Conservation (phyloP, 2,888 invertebrate genomes). For the Watsonalla binaria region DNA sequence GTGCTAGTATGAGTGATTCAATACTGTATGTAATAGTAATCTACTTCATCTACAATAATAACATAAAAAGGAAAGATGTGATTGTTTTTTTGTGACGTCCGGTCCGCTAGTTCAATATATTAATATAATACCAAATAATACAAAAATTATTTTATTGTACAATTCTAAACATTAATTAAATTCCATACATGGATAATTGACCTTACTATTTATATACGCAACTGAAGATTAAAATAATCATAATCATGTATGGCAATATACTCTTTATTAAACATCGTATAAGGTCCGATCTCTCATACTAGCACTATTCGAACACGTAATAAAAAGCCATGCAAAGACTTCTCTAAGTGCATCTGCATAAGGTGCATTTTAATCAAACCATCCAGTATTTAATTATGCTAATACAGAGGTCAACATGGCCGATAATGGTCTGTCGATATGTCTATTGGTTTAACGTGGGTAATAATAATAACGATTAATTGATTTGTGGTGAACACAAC, state of each 20-base stretch:
- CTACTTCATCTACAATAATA: no score
- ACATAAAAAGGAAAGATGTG: no score
- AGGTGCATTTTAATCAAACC: constrained; percentile 1
- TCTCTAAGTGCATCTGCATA: constrained; percentile 15
- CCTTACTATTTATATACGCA: neutral
- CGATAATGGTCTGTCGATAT: neutral
- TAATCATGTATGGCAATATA: neutral
- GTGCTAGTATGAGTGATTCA: neutral
- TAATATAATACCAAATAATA: no score
- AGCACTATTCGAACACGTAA: constrained; percentile 3
- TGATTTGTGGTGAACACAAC: neutral
- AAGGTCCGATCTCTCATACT: neutral
- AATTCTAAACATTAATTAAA: no score
- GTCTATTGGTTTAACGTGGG: neutral
- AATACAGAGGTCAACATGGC: neutral
- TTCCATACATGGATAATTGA: no score
- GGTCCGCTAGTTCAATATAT: no score
- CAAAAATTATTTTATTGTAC: no score
- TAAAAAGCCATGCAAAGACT: constrained; percentile 20
- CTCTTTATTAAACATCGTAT: neutral
- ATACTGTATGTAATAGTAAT: neutral
- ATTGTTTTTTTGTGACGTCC: no score
- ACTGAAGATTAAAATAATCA: neutral
- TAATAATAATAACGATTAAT: neutral
- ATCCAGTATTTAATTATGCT: neutral